phyloP scores from a whole-genome alignment of 2,113 vertebrate genomes.

The Engraulis encrasicolus region DNA sequence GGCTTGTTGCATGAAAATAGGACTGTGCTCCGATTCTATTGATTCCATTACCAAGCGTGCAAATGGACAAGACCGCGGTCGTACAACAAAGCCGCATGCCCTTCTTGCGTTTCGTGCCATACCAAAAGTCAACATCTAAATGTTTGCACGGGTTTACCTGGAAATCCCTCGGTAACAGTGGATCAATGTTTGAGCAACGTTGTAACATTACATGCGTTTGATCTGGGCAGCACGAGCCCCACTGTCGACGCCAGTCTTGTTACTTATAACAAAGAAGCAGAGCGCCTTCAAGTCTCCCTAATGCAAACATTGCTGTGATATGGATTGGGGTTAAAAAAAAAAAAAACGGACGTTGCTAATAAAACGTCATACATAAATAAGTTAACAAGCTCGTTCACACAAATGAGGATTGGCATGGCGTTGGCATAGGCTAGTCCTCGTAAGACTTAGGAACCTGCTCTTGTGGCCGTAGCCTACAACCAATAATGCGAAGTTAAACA shows the following conservation, averaged over 20 bases:
- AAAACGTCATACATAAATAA: neutral
- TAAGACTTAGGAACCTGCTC: too few relatives aligned
- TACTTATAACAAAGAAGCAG: neutral
- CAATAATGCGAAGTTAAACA: too few relatives aligned
- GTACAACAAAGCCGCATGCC: neutral
- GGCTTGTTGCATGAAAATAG: neutral
- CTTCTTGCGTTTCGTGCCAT: neutral
- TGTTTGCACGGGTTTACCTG: neutral
- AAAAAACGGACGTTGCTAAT: neutral
- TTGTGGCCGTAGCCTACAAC: too few relatives aligned
- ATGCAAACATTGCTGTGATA: too few relatives aligned
- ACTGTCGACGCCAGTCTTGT: neutral
- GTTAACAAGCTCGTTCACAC: neutral
- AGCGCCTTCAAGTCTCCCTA: neutral
- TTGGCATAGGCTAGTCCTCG: too few relatives aligned
- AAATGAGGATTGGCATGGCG: neutral
- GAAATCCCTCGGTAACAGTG: neutral
- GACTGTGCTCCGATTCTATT: slow-evolving; percentile 19
- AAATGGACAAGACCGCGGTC: slow-evolving; percentile 20
- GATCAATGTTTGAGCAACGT: neutral
- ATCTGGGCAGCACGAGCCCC: neutral
- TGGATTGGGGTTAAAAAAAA: too few relatives aligned
- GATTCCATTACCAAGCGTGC: slow-evolving; percentile 36
- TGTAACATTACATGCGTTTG: neutral
- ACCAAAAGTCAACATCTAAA: neutral